Base-by-base conservation (phyloP, 2,797 vertebrate species). In the Spondyliosoma cantharus region DNA sequence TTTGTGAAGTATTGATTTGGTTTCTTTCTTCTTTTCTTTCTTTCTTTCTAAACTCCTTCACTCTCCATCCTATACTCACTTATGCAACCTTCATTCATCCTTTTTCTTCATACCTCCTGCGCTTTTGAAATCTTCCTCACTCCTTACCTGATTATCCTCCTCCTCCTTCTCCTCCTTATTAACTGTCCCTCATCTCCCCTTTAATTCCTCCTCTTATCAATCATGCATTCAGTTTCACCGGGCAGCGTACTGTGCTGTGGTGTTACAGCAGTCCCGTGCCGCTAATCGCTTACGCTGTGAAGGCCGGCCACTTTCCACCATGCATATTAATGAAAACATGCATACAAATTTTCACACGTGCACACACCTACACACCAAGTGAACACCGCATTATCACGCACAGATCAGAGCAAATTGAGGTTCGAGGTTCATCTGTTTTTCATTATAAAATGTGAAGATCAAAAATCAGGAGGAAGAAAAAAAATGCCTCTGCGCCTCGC, bases 291-390 rank as follows among this genome's bases (percentile, higher is more conserved):
- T 32, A 67, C 52, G 56, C 32, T 45, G 49, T 19, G 16, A 84
- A 81, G 76, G 69, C 53, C 75, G 5, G 42, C 32, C 37, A n/a
- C 73, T 64, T 58, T 62, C 56, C 37, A 17, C 22, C 58, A 24
- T 82, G 86, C 76, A 85, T 82, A 62, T 74, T 65, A 85, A 88
- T 86, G 66, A 65, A 25, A 66, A 59, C 24, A 48, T 71, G 57
- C 32, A 58, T 46, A 52, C 56, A 77, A 75, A 62, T 24, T 71
- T 32, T 37, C 11, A 64, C 46, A 50, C 50, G 13, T 9, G 9
- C 42, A 5, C 56, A 67, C 25, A 48, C 14, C 14, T 7, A 24
- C 58, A 67, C 49, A 24, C 17, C 59, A 58, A 19, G 32, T 7
- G 15, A 57, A 49, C 4, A 0, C 3, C 3, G 17, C 46, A 37